These are phyloP conservation scores for Chiroxiphia lanceolata DNA, from an alignment of 2,797 vertebrate genomes.

Conservation along the genomic window DNA sequence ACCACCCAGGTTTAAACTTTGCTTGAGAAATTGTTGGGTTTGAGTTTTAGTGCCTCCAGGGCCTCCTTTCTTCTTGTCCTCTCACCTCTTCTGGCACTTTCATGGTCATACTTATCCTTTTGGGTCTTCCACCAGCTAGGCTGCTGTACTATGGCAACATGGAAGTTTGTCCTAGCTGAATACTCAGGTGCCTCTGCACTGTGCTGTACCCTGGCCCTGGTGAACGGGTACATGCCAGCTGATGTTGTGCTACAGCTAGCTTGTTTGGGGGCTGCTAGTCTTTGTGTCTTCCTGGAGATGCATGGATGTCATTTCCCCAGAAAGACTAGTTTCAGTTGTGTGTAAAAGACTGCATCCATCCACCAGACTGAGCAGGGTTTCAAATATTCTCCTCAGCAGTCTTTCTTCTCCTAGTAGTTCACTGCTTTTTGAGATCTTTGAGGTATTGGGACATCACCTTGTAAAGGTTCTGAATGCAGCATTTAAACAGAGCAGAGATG, in stretches of 20 bases:
- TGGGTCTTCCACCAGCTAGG: not conserved
- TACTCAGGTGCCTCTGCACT: not conserved
- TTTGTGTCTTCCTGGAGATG: not conserved
- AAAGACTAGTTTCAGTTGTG: not conserved
- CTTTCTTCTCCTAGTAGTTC: not conserved
- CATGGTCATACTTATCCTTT: not conserved
- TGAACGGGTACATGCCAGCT: not conserved
- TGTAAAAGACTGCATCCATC: not conserved
- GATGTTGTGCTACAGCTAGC: not conserved
- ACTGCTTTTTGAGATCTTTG: not conserved
- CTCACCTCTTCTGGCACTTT: not conserved
- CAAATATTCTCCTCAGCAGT: conserved; percentile 2
- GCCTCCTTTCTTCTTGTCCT: not conserved
- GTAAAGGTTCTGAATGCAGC: not conserved
- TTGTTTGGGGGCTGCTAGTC: not conserved
- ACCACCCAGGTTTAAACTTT: not conserved
- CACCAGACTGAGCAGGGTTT: not conserved
- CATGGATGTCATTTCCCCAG: not conserved
- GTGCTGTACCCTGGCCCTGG: not conserved
- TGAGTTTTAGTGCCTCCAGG: not conserved
- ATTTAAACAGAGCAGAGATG: conserved; percentile 38
- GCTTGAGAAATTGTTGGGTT: not conserved
- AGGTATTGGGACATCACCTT: not conserved
- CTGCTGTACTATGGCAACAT: not conserved
- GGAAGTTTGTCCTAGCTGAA: not conserved